Percentiles rank a stretch among this genome's conserved stretches.
Conservation (phyloP, 2,888 invertebrate species). For the Xestobium rufovillosum region DNA sequence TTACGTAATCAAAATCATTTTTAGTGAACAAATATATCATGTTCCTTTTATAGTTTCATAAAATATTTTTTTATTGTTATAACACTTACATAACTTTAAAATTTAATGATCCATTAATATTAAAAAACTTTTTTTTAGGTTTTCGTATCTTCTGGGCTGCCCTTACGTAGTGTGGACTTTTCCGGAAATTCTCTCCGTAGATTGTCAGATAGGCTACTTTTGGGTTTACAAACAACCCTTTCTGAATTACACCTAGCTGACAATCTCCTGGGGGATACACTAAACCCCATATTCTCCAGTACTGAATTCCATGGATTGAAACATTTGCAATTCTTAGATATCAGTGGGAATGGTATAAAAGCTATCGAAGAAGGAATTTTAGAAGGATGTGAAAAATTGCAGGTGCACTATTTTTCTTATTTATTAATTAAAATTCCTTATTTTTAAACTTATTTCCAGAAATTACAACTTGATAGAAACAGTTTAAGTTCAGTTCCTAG, state of each 20-base stretch:
- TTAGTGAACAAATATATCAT: no score
- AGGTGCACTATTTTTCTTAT: conserved; percentile 44
- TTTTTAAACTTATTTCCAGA: conserved; percentile 45
- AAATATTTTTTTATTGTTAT: no score
- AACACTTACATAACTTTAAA: no score
- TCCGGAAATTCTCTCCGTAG: conserved; percentile 74
- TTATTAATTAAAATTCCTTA: conserved; percentile 4
- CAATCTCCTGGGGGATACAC: conserved; percentile 80
- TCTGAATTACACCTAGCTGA: conserved; percentile 65
- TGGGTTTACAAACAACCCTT: conserved; percentile 58
- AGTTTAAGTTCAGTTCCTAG: conserved; percentile 69
- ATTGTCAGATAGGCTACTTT: conserved; percentile 67
- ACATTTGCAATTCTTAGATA: conserved; percentile 64
- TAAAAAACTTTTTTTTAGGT: conserved; percentile 44
- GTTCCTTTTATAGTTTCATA: no score
- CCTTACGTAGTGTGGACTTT: conserved; percentile 69
- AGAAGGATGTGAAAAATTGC: conserved; percentile 70
- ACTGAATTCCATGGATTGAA: conserved; percentile 73
- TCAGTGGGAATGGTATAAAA: conserved; percentile 73
- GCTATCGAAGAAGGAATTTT: conserved; percentile 80
- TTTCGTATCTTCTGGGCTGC: conserved; percentile 64
- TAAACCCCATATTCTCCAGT: conserved; percentile 85
- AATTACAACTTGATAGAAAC: conserved; percentile 74
- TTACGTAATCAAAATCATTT: no score
- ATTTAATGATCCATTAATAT: no score